Evolutionary conservation across 2,888 invertebrate species (phyloP).

Genomic region (Luperina testacea): DNA sequence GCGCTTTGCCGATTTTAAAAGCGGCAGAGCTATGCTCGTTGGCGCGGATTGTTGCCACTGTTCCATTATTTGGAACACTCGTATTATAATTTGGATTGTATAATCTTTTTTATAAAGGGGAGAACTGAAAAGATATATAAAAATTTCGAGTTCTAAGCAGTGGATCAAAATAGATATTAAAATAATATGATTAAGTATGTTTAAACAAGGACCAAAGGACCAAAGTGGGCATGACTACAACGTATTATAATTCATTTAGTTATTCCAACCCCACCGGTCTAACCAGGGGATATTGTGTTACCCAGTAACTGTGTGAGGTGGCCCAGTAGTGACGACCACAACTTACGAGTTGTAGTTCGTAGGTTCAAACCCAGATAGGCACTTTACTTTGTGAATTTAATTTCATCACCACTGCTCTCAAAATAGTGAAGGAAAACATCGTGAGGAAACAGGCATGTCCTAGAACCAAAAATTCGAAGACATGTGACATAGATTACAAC

Average conservation of each 20-base stretch:
- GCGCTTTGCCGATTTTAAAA: constrained; percentile 62
- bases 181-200: background rate
- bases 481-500: too few relatives aligned
- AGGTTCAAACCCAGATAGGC: too few relatives aligned
- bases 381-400: too few relatives aligned
- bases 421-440: too few relatives aligned
- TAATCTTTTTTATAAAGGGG: background rate
- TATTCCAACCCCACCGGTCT: background rate
- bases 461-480: too few relatives aligned
- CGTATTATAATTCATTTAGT: background rate
- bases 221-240: background rate
- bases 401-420: too few relatives aligned
- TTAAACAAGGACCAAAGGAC: background rate
- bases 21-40: constrained; percentile 31
- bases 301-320: background rate
- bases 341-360: too few relatives aligned
- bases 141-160: background rate
- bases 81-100: constrained; percentile 37
- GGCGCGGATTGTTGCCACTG: constrained; percentile 39
- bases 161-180: background rate
- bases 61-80: constrained; percentile 38
- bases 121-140: background rate
- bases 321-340: too few relatives aligned
- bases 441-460: too few relatives aligned
- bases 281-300: background rate